phyloP scores from a whole-genome alignment of 2,888 invertebrate genomes.

The Eugnorisma glareosa region DNA sequence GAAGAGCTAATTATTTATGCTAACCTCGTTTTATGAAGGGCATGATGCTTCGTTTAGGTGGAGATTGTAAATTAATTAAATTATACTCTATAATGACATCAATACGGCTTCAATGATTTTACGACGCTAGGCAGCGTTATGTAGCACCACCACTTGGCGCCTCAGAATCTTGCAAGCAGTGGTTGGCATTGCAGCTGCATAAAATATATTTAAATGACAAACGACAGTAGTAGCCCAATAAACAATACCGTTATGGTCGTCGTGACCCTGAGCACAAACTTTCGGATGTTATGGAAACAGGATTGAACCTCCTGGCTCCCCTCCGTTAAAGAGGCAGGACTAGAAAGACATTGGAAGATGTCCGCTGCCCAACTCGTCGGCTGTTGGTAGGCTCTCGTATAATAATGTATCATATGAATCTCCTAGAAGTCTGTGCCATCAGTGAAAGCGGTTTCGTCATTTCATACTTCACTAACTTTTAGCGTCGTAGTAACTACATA shows the following conservation, averaged over 20 bases:
- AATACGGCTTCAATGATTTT: background rate
- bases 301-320: background rate
- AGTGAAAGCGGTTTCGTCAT: background rate
- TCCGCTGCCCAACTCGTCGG: background rate
- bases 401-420: background rate
- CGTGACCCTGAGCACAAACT: background rate
- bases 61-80: constrained; percentile 43
- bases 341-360: background rate
- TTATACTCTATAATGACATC: background rate
- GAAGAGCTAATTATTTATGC: background rate
- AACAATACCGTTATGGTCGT: background rate
- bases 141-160: background rate
- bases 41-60: constrained; percentile 28
- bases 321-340: background rate
- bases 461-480: background rate
- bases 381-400: too few species aligned
- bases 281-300: background rate
- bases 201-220: background rate
- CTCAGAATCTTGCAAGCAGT: background rate
- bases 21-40: background rate
- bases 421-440: background rate
- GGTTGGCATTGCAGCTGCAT: background rate
- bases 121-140: background rate
- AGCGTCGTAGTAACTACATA: background rate
- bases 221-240: background rate